A percentile compares a stretch with the other conserved stretches of the same genome.
phyloP scores from a whole-genome alignment of 2,113 vertebrate species.

The Podarcis cretensis region DNA sequence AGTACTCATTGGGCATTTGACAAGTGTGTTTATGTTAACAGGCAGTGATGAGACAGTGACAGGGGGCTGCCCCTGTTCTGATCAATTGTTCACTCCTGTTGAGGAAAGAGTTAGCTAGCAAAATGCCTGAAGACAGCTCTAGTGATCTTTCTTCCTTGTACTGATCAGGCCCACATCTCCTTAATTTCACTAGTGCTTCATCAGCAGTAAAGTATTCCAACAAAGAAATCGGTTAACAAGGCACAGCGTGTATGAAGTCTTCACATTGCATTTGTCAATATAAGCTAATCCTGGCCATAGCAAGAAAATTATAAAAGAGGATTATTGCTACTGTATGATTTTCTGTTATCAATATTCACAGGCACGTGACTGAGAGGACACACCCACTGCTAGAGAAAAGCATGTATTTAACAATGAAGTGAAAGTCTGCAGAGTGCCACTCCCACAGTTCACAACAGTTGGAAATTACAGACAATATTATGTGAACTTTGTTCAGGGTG shows the following conservation, averaged over 20 bases:
- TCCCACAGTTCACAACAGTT: not conserved
- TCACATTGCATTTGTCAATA: not conserved
- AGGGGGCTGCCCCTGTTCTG: too few relatives aligned
- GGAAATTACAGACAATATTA: conserved; percentile 22
- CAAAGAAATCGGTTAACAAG: not conserved
- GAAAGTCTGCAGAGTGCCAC: conserved; percentile 22
- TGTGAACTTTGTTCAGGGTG: conserved; percentile 19
- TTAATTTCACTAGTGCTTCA: not conserved
- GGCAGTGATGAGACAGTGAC: too few relatives aligned
- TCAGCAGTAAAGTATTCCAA: not conserved
- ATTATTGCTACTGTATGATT: not conserved
- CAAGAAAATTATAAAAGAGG: rapidly evolving
- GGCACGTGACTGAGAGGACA: not conserved
- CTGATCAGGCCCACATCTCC: too few relatives aligned
- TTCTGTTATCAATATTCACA: not conserved
- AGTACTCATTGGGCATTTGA: too few relatives aligned
- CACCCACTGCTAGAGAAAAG: not conserved
- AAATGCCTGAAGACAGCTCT: too few relatives aligned
- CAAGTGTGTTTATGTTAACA: too few relatives aligned
- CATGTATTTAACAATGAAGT: conserved; percentile 9
- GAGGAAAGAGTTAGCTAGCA: too few relatives aligned
- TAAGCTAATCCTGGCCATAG: not conserved
- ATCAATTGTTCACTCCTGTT: too few relatives aligned
- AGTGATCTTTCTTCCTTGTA: not conserved
- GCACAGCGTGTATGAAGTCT: not conserved